A percentile compares a stretch with the other conserved stretches of the same genome.
Conservation (phyloP, 2,888 invertebrate species). For the Graphium colonna region DNA sequence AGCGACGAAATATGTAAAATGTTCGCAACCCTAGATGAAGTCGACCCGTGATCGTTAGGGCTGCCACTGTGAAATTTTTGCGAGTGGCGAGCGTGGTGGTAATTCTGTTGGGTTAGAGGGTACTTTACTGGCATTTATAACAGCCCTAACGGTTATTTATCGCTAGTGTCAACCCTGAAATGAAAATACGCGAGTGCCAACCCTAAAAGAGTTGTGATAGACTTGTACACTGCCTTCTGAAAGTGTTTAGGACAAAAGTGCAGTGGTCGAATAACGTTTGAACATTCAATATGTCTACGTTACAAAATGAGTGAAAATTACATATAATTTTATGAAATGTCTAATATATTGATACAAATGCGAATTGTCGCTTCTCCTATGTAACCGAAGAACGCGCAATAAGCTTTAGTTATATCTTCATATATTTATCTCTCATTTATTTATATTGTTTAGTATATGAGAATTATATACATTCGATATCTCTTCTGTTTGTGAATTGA, state of each 20-base stretch:
- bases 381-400: neutral
- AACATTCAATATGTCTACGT: conserved; percentile 1
- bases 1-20: too few species aligned
- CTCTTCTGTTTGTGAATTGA: neutral
- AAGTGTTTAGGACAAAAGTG: neutral
- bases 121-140: too few species aligned
- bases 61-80: too few species aligned
- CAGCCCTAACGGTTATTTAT: neutral
- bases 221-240: neutral
- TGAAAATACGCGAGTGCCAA: neutral
- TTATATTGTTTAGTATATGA: neutral
- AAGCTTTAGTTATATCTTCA: conserved; percentile 11
- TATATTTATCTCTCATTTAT: conserved; percentile 8
- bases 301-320: conserved; percentile 13
- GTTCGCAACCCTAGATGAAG: too few species aligned
- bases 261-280: neutral
- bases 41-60: too few species aligned
- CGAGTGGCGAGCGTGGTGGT: too few species aligned
- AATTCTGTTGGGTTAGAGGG: too few species aligned
- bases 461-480: conserved; percentile 7
- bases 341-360: conserved; percentile 19
- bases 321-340: conserved; percentile 16
- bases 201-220: neutral
- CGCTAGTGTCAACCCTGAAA: neutral
- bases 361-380: conserved; percentile 4